Evolutionary conservation across 2,888 invertebrate genomes (phyloP).

Genomic region (Parascotia fuliginaria): DNA sequence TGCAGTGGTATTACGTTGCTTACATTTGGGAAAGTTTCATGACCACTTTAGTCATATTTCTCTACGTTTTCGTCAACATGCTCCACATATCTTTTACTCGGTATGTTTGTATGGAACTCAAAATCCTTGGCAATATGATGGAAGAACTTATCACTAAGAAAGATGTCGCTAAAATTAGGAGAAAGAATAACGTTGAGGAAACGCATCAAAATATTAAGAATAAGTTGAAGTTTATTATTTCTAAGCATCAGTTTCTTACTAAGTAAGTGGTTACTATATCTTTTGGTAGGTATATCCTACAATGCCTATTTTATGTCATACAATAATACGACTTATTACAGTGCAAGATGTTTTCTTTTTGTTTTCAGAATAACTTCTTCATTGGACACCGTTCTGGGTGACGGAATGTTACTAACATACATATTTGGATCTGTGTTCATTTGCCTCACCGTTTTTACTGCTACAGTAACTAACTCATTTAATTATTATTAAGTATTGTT

Average conservation of each 20-base stretch:
- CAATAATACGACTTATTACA: no score
- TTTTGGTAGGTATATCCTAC: no score
- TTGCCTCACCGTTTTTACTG: constrained; percentile 73
- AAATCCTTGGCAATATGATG: constrained; percentile 59
- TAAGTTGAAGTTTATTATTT: constrained; percentile 62
- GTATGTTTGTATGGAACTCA: constrained; percentile 72
- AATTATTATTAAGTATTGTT: neutral
- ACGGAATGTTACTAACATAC: constrained; percentile 68
- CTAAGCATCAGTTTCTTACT: constrained; percentile 58
- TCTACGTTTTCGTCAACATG: constrained; percentile 61
- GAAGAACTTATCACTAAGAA: constrained; percentile 54
- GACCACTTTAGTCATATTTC: constrained; percentile 63
- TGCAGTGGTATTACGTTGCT: constrained; percentile 64
- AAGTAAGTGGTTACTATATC: constrained; percentile 57
- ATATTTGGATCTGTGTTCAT: constrained; percentile 71
- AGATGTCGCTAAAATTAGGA: constrained; percentile 50
- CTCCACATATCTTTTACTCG: constrained; percentile 60
- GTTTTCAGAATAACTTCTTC: constrained; percentile 63
- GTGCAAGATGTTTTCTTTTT: no score
- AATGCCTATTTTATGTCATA: no score
- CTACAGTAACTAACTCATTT: constrained; percentile 54
- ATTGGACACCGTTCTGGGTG: constrained; percentile 63
- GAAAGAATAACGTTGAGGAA: constrained; percentile 22
- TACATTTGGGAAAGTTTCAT: constrained; percentile 72
- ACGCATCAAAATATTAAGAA: constrained; percentile 49